Evolutionary conservation across 2,888 invertebrate species (phyloP).

Genomic region (Hyposoter didymator): DNA sequence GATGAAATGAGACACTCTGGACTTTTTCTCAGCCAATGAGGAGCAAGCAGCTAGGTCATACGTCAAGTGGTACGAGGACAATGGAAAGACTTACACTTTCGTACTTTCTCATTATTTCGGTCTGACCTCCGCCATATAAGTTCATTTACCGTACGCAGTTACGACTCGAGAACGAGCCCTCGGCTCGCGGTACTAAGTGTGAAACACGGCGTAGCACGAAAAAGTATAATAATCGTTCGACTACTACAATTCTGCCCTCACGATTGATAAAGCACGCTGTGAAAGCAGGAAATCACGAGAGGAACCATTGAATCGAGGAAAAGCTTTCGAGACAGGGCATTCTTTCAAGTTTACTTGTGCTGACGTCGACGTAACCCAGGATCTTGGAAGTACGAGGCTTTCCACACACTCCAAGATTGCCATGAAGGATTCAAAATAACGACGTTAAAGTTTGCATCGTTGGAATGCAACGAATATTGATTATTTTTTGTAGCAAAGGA

Average conservation of each 20-base stretch:
- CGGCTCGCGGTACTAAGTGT: background rate
- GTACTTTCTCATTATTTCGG: conserved; percentile 31
- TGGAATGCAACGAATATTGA: too few species aligned
- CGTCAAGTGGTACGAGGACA: conserved; percentile 7
- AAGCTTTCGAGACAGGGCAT: background rate
- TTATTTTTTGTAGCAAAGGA: too few species aligned
- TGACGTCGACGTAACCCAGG: conserved; percentile 14
- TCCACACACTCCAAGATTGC: background rate
- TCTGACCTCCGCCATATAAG: conserved; percentile 9
- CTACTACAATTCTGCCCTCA: background rate
- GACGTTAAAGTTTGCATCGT: too few species aligned
- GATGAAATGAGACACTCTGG: background rate
- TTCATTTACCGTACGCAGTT: conserved; percentile 8
- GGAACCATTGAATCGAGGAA: conserved; percentile 15
- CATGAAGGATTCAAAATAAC: background rate
- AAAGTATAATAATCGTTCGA: background rate
- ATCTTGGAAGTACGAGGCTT: background rate
- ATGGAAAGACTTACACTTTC: conserved; percentile 10
- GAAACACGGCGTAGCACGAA: background rate
- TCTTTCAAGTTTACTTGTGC: conserved; percentile 4
- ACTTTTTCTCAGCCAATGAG: conserved; percentile 22
- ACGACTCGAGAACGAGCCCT: too few species aligned
- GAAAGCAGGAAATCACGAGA: background rate
- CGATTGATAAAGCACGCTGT: background rate
- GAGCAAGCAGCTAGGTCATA: conserved; percentile 14